Evolutionary conservation across 2,888 invertebrate species (phyloP), one percentile per base, ranked within the genome.

Genomic region (Chymomyza procnemis): DNA sequence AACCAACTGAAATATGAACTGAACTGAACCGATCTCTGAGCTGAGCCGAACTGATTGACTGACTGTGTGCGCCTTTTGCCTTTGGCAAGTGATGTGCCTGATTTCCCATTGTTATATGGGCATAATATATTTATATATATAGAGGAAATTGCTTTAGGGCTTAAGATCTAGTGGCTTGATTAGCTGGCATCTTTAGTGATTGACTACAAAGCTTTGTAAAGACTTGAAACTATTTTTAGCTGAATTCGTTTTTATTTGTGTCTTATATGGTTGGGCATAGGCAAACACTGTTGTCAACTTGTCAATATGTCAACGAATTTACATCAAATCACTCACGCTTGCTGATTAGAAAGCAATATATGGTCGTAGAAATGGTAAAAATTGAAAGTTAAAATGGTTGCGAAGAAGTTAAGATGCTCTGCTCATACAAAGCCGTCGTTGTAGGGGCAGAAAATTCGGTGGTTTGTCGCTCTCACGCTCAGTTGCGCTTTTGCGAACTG

Each of bases 121-220:
- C 34, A 41, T 41, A 41, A n/a, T 26, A 4, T 4, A 8, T 70
- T 60, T 63, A 79, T 57, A 68, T 64, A 72, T 79, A 84, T 84
- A 81, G 72, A 87, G 80, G 82, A 87, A 81, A 81, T 81, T 82
- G 87, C 87, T 70, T 73, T 62, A 69, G 85, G 78, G 74, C 67
- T 74, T 50, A 14, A 50, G 19, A 50, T 82, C 18, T 52, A 55
- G 74, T 71, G 69, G 71, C 74, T 85, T 81, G 87, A 81, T 81
- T 87, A 85, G 80, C 73, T 54, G 64, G 34, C 34, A 41, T 41
- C 34, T 41, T 41, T 41, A 41, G 34, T 41, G 34, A 41, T 41
- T 41, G 34, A 41, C 34, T 41, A 12, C 34, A 41, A 41, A 41
- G 34, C 12, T 12, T 41, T 41, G 34, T 41, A 41, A 41, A 41